A percentile compares a stretch with the other conserved stretches of the same genome.
Conservation (phyloP, 2,888 invertebrate genomes). For the Drosophila yooni region DNA sequence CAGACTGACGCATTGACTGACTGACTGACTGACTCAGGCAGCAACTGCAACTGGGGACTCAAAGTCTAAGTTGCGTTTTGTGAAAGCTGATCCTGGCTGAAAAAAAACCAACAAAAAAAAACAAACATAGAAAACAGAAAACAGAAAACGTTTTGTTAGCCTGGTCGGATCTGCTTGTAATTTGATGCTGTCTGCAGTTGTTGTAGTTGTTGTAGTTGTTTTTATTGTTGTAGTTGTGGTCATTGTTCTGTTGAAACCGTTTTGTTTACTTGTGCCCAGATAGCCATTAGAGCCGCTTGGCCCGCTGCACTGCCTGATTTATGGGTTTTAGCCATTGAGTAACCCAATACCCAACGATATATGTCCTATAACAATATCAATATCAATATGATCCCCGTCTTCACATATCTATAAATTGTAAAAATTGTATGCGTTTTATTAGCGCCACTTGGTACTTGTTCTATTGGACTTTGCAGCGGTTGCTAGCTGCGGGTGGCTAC, state of each 20-base stretch:
- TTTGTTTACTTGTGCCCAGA: constrained; percentile 71
- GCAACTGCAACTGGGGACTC: constrained; percentile 70
- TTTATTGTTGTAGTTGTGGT: constrained; percentile 22
- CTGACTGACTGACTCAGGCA: constrained; percentile 32
- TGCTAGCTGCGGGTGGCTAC: constrained; percentile 3
- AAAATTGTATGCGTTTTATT: constrained; percentile 58
- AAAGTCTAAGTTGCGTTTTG: constrained; percentile 74
- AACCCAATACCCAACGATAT: constrained; percentile 49
- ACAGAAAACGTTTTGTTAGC: constrained; percentile 69
- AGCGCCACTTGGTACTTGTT: constrained; percentile 76
- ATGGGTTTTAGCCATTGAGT: constrained; percentile 57
- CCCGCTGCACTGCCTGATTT: constrained; percentile 56
- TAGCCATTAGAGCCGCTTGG: constrained; percentile 43
- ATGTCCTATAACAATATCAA: constrained; percentile 11
- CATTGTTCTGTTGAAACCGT: constrained; percentile 52
- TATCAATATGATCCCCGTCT: constrained; percentile 17
- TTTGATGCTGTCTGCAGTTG: constrained; percentile 59
- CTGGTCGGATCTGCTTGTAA: constrained; percentile 64
- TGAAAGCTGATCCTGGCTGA: constrained; percentile 77
- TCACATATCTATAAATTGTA: constrained; percentile 1
- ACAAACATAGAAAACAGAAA: constrained; percentile 3
- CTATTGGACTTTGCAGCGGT: constrained; percentile 23
- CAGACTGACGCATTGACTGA: constrained; percentile 38
- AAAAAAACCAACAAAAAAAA: constrained; percentile 6
- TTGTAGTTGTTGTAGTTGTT: constrained; percentile 13